Base-by-base conservation (phyloP, 2,888 invertebrate species). In the Ectemnius cavifrons region DNA sequence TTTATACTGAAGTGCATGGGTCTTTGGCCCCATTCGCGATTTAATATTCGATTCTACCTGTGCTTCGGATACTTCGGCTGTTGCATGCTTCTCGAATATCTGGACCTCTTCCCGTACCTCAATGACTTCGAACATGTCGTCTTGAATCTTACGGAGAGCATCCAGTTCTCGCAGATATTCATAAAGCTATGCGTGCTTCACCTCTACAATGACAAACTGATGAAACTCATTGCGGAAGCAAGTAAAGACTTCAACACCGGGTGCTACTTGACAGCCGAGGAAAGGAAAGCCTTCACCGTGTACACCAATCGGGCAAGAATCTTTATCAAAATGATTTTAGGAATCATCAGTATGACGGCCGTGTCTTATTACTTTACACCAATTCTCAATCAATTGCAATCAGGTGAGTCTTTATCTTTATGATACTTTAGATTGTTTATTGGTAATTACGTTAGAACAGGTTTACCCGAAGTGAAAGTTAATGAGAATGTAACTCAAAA, bases 41-140 rank as follows among this genome's bases (percentile, higher is more conserved):
- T 74, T 37, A 69, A 82, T 58, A 49, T 88, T n/a, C 75, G 72
- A 4, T 88, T 86, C 56, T 64, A 58, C 5, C 13, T 87, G 0
- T 82, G 72, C 57, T 86, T 87, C 37, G 82, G 84, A 16, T 88
- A 86, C 59, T 86, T 86, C 45, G 71, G 78, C n/a, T 86, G 84
- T 58, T 82, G 85, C n/a, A 86, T 89, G 85, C n/a, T 84, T 6
- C 67, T 87, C 28, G 88, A 88, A 52, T 88, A 87, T 28, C 18
- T 87, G 11, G 88, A 88, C 63, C 67, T 87, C 4, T 83, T 82
- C 61, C 56, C 88, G 0, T 84, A 82, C 37, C 82, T 87, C 11
- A 75, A 70, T 5, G 68, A 87, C 58, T 74, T 88, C 1, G 87
- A 88, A 58, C 84, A 84, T 58, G 85, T 88, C 3, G 77, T 89